Conservation (phyloP, 1,140 invertebrate species). For the Hydropsyche tenuis region DNA sequence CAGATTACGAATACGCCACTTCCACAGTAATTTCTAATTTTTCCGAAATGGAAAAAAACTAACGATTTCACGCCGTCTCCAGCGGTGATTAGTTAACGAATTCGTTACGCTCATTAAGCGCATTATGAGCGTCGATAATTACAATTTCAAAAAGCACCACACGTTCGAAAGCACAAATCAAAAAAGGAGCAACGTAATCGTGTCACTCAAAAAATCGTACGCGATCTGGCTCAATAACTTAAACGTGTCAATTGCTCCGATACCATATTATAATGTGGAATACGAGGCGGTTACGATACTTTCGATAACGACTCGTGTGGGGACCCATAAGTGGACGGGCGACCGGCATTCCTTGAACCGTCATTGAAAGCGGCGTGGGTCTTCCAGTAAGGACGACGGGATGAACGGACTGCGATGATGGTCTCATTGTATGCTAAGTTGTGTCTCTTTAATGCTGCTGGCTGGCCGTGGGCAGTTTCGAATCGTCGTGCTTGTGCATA, state of each 20-base stretch:
- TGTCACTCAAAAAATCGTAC: background rate
- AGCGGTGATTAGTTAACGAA: slow-evolving; percentile 5
- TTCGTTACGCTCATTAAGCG: slow-evolving; percentile 20
- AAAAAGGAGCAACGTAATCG: background rate
- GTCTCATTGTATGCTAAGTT: too few species aligned
- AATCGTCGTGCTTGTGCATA: too few species aligned
- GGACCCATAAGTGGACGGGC: background rate
- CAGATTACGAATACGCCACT: too few species aligned
- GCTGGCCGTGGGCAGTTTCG: too few species aligned
- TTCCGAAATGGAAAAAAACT: background rate
- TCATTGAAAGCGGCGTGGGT: background rate
- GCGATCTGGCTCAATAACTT: too few species aligned
- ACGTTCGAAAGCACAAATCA: background rate
- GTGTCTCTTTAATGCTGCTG: too few species aligned
- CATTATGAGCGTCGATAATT: background rate
- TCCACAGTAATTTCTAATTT: slow-evolving; percentile 7
- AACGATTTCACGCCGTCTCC: slow-evolving; percentile 8
- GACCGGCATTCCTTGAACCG: background rate
- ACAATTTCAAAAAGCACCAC: background rate
- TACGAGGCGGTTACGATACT: background rate
- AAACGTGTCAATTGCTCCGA: slow-evolving; percentile 8
- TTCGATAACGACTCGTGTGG: background rate
- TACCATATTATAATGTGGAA: background rate
- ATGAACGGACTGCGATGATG: background rate
- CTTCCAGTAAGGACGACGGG: background rate